A percentile compares a stretch with the other conserved stretches of the same genome.
phyloP scores from a whole-genome alignment of 2,113 vertebrate species.

The Sorex fumeus region DNA sequence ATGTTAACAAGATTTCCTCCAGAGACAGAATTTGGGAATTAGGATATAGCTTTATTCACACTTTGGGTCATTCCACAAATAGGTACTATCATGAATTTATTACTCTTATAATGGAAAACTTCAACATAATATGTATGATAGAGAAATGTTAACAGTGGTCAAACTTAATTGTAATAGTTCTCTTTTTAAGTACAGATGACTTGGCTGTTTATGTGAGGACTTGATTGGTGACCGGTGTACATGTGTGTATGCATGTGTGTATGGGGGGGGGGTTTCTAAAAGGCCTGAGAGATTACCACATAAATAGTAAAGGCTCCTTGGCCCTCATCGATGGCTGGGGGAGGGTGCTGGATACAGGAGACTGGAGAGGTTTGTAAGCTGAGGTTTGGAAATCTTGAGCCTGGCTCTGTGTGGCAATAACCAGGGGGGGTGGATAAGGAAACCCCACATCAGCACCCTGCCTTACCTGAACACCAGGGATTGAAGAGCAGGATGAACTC shows the following conservation, averaged over 20 bases:
- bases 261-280: too few relatives aligned
- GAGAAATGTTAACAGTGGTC: constrained; percentile 17
- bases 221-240: too few relatives aligned
- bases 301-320: not conserved
- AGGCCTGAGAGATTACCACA: not conserved
- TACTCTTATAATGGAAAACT: constrained; percentile 33
- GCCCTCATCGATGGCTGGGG: not conserved
- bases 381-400: not conserved
- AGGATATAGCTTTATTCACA: not conserved
- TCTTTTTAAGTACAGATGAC: constrained; percentile 54
- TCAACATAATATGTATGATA: not conserved
- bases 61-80: constrained; percentile 55
- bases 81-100: not conserved
- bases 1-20: not conserved
- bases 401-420: not conserved
- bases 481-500: constrained; percentile 93
- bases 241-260: too few relatives aligned
- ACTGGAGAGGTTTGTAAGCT: not conserved
- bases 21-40: not conserved
- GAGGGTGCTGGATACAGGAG: not conserved
- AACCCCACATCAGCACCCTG: too few relatives aligned
- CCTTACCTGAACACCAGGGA: constrained; percentile 94
- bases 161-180: constrained; percentile 38
- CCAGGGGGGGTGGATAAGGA: not conserved
- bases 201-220: not conserved